phyloP scores from a whole-genome alignment of 2,113 vertebrate species.

The Amphiprion ocellaris region DNA sequence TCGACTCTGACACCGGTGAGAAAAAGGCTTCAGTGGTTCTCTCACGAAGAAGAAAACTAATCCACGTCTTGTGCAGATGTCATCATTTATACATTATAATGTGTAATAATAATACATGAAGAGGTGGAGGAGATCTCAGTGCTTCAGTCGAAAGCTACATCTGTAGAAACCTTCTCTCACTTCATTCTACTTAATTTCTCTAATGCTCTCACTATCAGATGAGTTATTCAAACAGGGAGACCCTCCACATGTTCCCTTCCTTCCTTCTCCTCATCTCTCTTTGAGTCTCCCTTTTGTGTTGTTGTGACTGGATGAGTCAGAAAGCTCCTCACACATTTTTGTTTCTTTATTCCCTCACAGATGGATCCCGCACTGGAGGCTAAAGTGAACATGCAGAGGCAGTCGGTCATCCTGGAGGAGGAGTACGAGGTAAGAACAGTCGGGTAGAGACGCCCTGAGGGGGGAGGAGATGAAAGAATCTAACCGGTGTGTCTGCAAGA shows the following conservation, averaged over 20 bases:
- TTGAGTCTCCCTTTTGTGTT: background rate
- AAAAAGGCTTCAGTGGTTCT: background rate
- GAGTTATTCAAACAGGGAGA: background rate
- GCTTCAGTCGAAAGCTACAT: background rate
- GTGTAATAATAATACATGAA: background rate
- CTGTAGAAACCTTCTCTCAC: background rate
- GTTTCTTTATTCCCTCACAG: conserved; percentile 43
- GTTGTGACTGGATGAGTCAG: background rate
- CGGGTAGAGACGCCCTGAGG: too few species aligned
- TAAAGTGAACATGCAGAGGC: conserved; percentile 60
- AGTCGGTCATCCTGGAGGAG: conserved; percentile 85
- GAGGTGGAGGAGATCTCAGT: background rate
- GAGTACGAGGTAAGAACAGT: conserved; percentile 89
- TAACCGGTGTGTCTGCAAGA: background rate
- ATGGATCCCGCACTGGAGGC: conserved; percentile 77
- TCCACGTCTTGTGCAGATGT: conserved; percentile 16
- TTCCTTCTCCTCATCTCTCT: background rate
- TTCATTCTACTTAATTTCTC: background rate
- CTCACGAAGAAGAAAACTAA: background rate
- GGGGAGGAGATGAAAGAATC: background rate
- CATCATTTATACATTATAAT: conserved; percentile 47
- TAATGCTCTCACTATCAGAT: background rate
- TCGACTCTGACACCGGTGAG: background rate
- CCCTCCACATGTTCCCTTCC: background rate
- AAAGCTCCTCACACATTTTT: background rate